These are phyloP conservation scores for Paramisgurnus dabryanus DNA, from an alignment of 2,113 vertebrate genomes.

Conservation along the genomic window DNA sequence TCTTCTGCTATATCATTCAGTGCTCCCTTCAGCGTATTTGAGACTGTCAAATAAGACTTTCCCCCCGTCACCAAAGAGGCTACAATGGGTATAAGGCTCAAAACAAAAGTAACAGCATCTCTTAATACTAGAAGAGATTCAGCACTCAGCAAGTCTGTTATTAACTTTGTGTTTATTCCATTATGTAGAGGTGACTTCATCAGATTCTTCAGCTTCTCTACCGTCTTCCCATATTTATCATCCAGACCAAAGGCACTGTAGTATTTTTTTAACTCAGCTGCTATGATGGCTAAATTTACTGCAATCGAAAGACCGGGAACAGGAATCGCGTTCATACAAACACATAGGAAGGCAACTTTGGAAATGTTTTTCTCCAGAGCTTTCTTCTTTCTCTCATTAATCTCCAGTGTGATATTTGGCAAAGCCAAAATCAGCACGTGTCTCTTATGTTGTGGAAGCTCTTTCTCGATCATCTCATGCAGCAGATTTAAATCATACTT, in stretches of 20 bases:
- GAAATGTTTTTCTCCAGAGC: slow-evolving; percentile 64
- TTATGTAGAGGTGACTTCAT: slow-evolving; percentile 61
- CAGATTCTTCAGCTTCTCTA: slow-evolving; percentile 63
- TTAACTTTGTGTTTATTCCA: slow-evolving; percentile 47
- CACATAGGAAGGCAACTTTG: slow-evolving; percentile 65
- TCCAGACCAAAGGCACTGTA: slow-evolving; percentile 69
- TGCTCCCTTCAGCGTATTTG: not conserved
- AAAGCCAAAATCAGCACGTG: too few species aligned
- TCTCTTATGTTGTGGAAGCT: slow-evolving; percentile 46
- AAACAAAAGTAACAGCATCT: slow-evolving; percentile 46
- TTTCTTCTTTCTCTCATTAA: not conserved
- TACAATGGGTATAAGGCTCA: not conserved
- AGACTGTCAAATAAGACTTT: not conserved
- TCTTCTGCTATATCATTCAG: slow-evolving; percentile 8
- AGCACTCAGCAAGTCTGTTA: slow-evolving; percentile 58
- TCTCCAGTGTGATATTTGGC: too few species aligned
- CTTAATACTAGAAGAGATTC: slow-evolving; percentile 36
- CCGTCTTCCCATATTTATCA: slow-evolving; percentile 62
- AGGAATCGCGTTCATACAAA: slow-evolving; percentile 58
- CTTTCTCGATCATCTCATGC: slow-evolving; percentile 52
- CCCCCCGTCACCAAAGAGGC: not conserved
- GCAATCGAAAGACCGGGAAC: slow-evolving; percentile 62
- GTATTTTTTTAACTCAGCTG: slow-evolving; percentile 59
- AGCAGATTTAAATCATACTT: slow-evolving; percentile 54
- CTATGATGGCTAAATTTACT: slow-evolving; percentile 64